Percentiles rank a stretch among this genome's conserved stretches.
phyloP scores from a whole-genome alignment of 2,797 vertebrate species.

The Saxicola maurus region DNA sequence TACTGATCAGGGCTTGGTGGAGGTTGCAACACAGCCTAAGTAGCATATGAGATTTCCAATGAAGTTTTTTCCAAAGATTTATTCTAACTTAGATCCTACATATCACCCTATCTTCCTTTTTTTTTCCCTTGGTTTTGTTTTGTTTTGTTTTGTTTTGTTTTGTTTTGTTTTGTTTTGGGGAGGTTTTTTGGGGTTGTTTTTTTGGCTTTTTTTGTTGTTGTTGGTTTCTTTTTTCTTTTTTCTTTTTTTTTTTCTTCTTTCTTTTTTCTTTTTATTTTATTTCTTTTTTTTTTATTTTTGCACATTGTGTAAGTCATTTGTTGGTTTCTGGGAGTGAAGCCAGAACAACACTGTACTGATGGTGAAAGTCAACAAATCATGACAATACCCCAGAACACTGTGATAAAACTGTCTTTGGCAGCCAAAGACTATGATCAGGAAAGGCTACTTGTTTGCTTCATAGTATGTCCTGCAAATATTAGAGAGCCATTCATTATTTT shows the following conservation, averaged over 20 bases:
- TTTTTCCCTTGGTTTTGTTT: not conserved
- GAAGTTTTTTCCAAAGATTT: not conserved
- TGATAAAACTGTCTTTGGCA: not conserved
- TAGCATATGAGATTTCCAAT: not conserved
- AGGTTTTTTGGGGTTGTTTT: not conserved
- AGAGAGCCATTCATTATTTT: not conserved
- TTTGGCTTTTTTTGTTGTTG: no score
- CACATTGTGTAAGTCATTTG: not conserved
- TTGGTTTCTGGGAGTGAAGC: not conserved
- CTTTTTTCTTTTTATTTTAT: no score
- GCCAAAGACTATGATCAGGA: not conserved
- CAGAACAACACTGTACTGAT: not conserved
- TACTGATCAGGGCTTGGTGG: not conserved
- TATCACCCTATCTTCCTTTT: not conserved
- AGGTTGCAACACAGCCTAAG: not conserved
- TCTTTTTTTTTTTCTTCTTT: no score
- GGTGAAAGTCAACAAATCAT: slow-evolving; percentile 6
- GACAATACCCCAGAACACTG: not conserved
- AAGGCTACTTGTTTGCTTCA: not conserved
- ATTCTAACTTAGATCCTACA: not conserved
- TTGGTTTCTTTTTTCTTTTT: no score
- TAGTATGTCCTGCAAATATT: not conserved
- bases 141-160: not conserved
- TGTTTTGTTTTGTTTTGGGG: not conserved
- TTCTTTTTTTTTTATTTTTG: no score